Percentiles rank a stretch among this genome's conserved stretches.
Evolutionary conservation across 1,140 invertebrate genomes (phyloP).

Genomic region (Drosophila fuyamai): DNA sequence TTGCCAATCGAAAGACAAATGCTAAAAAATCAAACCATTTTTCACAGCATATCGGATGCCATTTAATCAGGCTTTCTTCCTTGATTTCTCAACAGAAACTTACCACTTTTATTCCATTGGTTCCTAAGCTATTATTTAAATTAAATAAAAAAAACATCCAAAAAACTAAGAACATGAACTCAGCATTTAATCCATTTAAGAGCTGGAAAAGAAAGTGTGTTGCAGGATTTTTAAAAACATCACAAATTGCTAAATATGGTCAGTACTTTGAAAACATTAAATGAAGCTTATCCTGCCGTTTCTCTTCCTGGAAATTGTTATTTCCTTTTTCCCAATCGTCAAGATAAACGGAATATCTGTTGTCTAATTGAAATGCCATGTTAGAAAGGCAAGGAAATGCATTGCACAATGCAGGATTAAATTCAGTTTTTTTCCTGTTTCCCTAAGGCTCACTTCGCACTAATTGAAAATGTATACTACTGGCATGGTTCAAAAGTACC

Average conservation of each 20-base stretch:
- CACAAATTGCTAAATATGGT: background rate
- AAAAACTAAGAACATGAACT: background rate
- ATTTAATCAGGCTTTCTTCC: background rate
- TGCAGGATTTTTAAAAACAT: background rate
- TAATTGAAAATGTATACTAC: slow-evolving; percentile 4
- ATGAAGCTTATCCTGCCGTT: background rate
- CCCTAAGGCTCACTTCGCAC: background rate
- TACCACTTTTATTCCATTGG: background rate
- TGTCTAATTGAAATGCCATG: slow-evolving; percentile 16
- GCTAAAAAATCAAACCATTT: background rate
- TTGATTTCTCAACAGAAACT: background rate
- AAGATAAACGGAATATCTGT: background rate
- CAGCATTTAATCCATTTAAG: background rate
- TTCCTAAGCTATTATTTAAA: background rate
- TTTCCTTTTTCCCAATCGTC: background rate
- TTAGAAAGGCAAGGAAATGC: background rate
- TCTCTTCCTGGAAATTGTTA: background rate
- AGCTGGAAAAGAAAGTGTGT: background rate
- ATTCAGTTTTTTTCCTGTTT: background rate
- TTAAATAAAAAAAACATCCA: background rate
- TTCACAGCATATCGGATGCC: background rate
- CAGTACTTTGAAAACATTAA: background rate
- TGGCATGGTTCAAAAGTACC: background rate
- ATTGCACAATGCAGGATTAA: background rate
- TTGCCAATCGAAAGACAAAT: background rate